Conservation (phyloP, 1,140 invertebrate genomes). For the Drosophila orosa region DNA sequence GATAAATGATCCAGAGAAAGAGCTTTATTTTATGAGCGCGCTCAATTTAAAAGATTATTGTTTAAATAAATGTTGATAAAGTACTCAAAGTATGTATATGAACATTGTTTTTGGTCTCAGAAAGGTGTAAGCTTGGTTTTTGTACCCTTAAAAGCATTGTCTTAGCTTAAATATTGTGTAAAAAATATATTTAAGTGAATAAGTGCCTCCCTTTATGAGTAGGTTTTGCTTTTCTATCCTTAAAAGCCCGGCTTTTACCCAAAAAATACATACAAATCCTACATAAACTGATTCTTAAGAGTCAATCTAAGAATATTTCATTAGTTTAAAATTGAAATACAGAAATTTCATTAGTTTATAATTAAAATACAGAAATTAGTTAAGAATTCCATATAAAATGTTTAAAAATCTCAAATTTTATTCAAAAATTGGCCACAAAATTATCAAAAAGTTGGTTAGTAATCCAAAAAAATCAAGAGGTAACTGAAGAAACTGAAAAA, state of each 20-base stretch:
- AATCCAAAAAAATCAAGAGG: conserved; percentile 13
- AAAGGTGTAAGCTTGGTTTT: too few species aligned
- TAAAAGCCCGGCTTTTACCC: too few species aligned
- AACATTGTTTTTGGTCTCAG: background rate
- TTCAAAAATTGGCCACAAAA: conserved; percentile 42
- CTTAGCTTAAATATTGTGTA: too few species aligned
- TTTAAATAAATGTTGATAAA: background rate
- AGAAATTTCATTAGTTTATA: background rate
- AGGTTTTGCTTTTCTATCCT: background rate
- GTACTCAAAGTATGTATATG: background rate
- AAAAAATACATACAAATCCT: background rate
- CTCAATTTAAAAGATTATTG: background rate
- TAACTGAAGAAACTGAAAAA: conserved; percentile 11
- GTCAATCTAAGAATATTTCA: background rate
- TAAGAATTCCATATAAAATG: background rate
- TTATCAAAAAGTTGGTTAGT: conserved; percentile 37
- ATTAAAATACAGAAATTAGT: background rate
- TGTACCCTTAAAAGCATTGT: background rate
- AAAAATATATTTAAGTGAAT: too few species aligned
- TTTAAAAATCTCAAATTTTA: conserved; percentile 35
- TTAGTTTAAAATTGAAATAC: too few species aligned
- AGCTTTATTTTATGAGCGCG: conserved; percentile 1
- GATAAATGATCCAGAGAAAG: conserved; percentile 3
- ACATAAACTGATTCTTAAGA: too few species aligned
- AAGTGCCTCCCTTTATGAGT: too few species aligned